Evolutionary conservation across 2,797 vertebrate species (phyloP).

Genomic region (Salarias fasciatus): DNA sequence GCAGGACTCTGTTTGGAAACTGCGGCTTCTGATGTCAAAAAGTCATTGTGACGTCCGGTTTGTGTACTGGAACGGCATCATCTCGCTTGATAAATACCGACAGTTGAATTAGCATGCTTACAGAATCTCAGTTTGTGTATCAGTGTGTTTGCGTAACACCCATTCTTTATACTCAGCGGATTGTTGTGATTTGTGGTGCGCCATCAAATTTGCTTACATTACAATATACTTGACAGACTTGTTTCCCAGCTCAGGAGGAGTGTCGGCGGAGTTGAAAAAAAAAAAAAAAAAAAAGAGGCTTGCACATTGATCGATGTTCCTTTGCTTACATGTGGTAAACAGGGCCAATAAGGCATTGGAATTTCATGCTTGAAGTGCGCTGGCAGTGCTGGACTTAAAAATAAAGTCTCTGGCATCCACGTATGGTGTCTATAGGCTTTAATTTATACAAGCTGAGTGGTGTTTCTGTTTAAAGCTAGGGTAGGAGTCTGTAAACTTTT

Average conservation of each 20-base stretch:
- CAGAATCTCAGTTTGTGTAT: conserved; percentile 41
- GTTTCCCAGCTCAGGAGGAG: conserved; percentile 53
- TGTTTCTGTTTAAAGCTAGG: conserved; percentile 54
- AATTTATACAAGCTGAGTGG: conserved; percentile 45
- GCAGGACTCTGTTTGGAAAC: too few relatives aligned
- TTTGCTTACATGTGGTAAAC: conserved; percentile 49
- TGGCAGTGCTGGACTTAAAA: conserved; percentile 34
- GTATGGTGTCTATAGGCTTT: conserved; percentile 45
- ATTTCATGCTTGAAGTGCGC: conserved; percentile 45
- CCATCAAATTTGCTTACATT: conserved; percentile 64
- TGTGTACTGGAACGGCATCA: conserved; percentile 40
- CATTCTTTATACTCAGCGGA: conserved; percentile 32
- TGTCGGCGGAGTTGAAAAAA: conserved; percentile 10
- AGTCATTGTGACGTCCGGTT: conserved; percentile 12
- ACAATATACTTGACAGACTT: conserved; percentile 11
- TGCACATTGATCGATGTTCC: conserved; percentile 49
- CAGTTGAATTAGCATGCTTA: conserved; percentile 54
- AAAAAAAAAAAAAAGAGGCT: background rate
- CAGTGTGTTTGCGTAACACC: conserved; percentile 52
- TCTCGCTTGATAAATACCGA: conserved; percentile 46
- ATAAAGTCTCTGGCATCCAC: conserved; percentile 27
- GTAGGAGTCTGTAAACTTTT: conserved; percentile 58
- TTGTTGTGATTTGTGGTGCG: conserved; percentile 57
- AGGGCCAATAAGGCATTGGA: conserved; percentile 37
- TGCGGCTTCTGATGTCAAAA: background rate